Evolutionary conservation across 2,888 invertebrate species (phyloP), one percentile per base, ranked within the genome.

Genomic region (Blastobasis lacticolella): DNA sequence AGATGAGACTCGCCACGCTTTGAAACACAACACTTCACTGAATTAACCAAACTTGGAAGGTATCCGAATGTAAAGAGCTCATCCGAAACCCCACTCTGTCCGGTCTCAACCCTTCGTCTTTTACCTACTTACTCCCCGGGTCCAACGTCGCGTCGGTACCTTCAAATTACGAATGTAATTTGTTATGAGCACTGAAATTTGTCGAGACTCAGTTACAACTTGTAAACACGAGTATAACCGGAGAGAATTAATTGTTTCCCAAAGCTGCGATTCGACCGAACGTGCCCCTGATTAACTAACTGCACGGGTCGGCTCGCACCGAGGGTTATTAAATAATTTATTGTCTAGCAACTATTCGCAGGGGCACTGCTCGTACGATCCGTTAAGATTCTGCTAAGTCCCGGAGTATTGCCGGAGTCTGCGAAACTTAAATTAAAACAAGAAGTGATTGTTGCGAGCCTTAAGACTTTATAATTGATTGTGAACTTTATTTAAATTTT

Each of bases 271-370:
- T 82, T 81, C 73, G 67, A 69, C 67, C 64, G 64, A 72, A 81
- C 77, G 77, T 81, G 75, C 73, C 73, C 66, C 75, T 83, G 82
- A 86, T 86, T 83, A 23, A 23, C 23, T 23, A 83, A 82, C 77
- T 78, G 76, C 67, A 74, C 71, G 76, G 73, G 77, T 78, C 69
- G 74, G 67, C 67, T 69, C 69, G 10, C 10, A 66, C 71, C 63
- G 67, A 71, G 72, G 85, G 82, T 81, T 84, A 85, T 83, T 81
- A 84, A 81, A 85, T 83, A 85, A 87, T 87, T 86, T 86, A 85
- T 85, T 85, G 84, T 85, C 77, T 79, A 70, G 71, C 69, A 75
- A 80, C 81, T 84, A 81, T 79, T 78, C 75, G 77, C 69, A 71
- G 78, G 76, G 80, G 76, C 69, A 71, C 70, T 69, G 72, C 69